Evolutionary conservation across 1,140 invertebrate species (phyloP).

Genomic region (Batillaria attramentaria): DNA sequence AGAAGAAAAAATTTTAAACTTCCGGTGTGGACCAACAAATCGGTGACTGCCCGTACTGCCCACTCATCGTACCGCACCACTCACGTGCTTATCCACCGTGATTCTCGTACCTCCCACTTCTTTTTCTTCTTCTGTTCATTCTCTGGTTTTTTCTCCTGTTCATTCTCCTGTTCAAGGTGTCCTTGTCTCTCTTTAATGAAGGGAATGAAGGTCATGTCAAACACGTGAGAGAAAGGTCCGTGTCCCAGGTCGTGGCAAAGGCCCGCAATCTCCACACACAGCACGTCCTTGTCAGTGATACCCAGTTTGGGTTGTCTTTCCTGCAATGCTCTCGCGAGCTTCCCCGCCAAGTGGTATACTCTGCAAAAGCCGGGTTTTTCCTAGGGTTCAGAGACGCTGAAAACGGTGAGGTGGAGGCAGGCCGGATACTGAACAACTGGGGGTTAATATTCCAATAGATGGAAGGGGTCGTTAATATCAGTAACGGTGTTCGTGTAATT

Average conservation of each 20-base stretch:
- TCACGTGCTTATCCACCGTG: background rate
- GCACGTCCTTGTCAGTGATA: constrained; percentile 71
- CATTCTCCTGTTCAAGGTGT: too few species aligned
- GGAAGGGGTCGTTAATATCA: too few species aligned
- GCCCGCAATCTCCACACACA: constrained; percentile 78
- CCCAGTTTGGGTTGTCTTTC: constrained; percentile 71
- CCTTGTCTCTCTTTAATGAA: background rate
- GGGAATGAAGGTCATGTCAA: constrained; percentile 39
- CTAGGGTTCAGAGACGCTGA: too few species aligned
- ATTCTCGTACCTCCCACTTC: background rate
- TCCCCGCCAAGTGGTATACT: constrained; percentile 72
- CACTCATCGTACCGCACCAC: background rate
- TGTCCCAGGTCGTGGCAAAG: constrained; percentile 80
- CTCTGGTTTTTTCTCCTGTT: too few species aligned
- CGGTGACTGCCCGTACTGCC: background rate
- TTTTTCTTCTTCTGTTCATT: too few species aligned
- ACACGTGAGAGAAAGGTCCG: constrained; percentile 53
- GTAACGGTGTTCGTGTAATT: too few species aligned
- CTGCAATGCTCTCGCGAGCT: constrained; percentile 65
- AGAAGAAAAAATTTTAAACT: constrained; percentile 25
- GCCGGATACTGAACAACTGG: too few species aligned
- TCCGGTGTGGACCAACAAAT: background rate
- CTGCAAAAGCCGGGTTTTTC: too few species aligned
- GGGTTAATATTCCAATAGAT: too few species aligned
- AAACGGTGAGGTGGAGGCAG: too few species aligned